Evolutionary conservation across 2,113 vertebrate genomes (phyloP).

Genomic region (Caranx ignobilis): DNA sequence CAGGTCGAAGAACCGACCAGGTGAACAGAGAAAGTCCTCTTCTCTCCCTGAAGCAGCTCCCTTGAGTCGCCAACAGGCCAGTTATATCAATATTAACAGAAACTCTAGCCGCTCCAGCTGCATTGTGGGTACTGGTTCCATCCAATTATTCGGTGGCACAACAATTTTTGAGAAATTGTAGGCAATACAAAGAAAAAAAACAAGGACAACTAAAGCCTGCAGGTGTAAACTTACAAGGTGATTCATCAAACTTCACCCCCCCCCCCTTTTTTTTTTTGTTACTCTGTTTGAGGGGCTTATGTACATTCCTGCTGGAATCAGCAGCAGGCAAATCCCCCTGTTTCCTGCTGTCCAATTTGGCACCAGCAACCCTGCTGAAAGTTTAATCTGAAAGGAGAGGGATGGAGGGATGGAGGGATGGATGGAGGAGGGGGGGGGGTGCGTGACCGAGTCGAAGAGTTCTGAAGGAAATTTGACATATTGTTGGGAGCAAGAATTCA

Average conservation of each 20-base stretch:
- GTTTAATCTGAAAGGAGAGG: slow-evolving; percentile 60
- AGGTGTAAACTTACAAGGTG: slow-evolving; percentile 25
- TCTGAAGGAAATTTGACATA: slow-evolving; percentile 45
- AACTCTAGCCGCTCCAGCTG: not conserved
- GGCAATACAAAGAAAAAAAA: not conserved
- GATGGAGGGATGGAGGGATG: too few species aligned
- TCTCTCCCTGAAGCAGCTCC: not conserved
- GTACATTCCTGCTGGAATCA: slow-evolving; percentile 55
- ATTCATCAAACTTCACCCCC: not conserved
- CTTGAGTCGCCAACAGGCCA: not conserved
- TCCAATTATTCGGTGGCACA: slow-evolving; percentile 33
- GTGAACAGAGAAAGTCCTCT: not conserved
- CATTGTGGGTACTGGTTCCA: slow-evolving; percentile 10
- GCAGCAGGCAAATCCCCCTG: slow-evolving; percentile 61
- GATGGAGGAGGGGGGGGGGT: slow-evolving; percentile 10
- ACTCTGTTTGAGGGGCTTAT: slow-evolving; percentile 49
- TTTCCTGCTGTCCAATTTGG: slow-evolving; percentile 67
- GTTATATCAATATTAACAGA: slow-evolving; percentile 17
- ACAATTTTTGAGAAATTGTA: not conserved
- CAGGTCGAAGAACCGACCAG: not conserved
- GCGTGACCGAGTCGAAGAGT: slow-evolving; percentile 23
- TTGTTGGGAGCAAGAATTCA: slow-evolving; percentile 25
- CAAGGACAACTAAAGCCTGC: not conserved
- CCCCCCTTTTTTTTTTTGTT: not conserved
- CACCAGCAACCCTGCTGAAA: slow-evolving; percentile 52